A percentile compares a stretch with the other conserved stretches of the same genome.
phyloP scores from a whole-genome alignment of 2,888 invertebrate species.

The Parasteatoda lunata region DNA sequence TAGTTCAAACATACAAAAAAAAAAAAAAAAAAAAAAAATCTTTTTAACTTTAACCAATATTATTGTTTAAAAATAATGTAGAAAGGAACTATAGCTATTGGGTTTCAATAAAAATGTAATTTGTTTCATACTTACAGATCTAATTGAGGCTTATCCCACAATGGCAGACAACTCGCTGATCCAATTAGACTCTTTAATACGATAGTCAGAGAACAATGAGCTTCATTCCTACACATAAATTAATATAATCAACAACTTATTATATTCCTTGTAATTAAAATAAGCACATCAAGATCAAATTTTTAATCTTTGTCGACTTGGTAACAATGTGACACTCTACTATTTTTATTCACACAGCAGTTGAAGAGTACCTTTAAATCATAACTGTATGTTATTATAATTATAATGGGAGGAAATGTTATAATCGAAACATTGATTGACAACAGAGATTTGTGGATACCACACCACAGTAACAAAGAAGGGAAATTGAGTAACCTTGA shows the following conservation, averaged over 20 bases:
- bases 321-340: no score
- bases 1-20: background rate
- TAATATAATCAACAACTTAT: background rate
- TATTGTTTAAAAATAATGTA: background rate
- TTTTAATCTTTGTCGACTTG: no score
- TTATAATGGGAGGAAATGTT: no score
- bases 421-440: no score
- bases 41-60: background rate
- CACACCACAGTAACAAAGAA: no score
- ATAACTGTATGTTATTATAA: no score
- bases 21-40: no score
- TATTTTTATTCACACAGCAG: no score
- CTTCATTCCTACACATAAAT: slow-evolving; percentile 79
- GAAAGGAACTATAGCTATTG: background rate
- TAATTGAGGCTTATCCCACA: slow-evolving; percentile 80
- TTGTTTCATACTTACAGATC: slow-evolving; percentile 72
- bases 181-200: slow-evolving; percentile 81
- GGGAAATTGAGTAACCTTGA: no score
- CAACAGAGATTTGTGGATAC: no score
- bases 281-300: no score
- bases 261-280: background rate
- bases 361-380: no score
- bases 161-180: slow-evolving; percentile 80
- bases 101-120: background rate
- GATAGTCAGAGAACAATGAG: slow-evolving; percentile 81